These are phyloP conservation scores for Hanleya hanleyi DNA, from an alignment of 2,888 invertebrate species.

Conservation along the genomic window DNA sequence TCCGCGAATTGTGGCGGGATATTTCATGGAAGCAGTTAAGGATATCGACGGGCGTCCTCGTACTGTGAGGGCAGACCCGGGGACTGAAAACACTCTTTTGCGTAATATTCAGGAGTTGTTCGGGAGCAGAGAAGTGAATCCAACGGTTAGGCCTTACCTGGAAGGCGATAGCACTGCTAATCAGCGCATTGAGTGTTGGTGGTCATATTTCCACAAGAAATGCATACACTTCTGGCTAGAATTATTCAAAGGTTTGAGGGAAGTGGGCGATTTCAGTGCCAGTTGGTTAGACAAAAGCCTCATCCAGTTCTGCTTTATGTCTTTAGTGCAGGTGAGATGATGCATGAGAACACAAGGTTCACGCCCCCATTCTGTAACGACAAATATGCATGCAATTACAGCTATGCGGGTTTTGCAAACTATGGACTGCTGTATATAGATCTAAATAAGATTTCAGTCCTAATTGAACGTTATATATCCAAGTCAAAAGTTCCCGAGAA, in stretches of 20 bases:
- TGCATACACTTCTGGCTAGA: background rate
- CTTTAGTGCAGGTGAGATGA: background rate
- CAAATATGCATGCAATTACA: too few species aligned
- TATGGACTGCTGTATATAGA: too few species aligned
- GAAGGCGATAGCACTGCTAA: background rate
- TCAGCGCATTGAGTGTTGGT: background rate
- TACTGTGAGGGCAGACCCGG: background rate
- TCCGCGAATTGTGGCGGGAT: constrained; percentile 17
- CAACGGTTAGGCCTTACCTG: background rate
- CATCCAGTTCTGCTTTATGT: background rate
- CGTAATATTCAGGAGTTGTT: constrained; percentile 5
- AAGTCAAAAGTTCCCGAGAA: too few species aligned
- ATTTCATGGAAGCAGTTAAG: constrained; percentile 1
- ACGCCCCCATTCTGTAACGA: too few species aligned
- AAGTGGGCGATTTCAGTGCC: background rate
- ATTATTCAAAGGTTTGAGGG: background rate
- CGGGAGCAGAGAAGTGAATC: background rate
- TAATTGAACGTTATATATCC: too few species aligned
- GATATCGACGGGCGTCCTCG: background rate
- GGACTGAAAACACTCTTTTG: constrained; percentile 5
- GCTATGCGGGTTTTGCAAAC: too few species aligned
- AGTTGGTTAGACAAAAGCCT: background rate
- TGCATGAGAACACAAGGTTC: too few species aligned
- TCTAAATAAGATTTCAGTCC: too few species aligned
- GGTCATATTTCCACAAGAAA: background rate